A percentile compares a stretch with the other conserved stretches of the same genome.
Evolutionary conservation across 1,140 invertebrate genomes (phyloP).

Genomic region (Heliconius eleuchia): DNA sequence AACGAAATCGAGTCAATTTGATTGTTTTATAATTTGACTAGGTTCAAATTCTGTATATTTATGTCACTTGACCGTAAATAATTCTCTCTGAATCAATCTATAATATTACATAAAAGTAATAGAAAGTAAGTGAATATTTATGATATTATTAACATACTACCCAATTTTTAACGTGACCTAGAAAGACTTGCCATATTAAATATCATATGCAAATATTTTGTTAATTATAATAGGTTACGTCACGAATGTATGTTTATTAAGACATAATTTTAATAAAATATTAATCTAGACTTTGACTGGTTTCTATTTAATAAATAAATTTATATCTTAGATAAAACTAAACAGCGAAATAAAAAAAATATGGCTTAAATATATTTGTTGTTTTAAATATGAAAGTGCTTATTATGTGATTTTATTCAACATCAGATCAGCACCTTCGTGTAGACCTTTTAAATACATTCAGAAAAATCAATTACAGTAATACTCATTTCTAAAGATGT

Average conservation of each 20-base stretch:
- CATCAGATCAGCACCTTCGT: not conserved
- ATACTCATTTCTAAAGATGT: not conserved
- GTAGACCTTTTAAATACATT: not conserved
- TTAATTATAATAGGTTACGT: not conserved
- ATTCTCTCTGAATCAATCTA: not conserved
- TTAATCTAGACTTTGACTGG: not conserved
- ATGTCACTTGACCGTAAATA: not conserved
- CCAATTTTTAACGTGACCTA: not conserved
- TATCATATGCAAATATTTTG: not conserved
- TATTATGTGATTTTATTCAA: no score
- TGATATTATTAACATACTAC: not conserved
- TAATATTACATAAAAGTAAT: not conserved
- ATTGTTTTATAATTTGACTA: not conserved
- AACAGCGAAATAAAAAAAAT: no score
- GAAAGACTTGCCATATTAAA: not conserved
- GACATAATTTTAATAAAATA: not conserved
- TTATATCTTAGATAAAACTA: no score
- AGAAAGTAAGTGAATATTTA: constrained; percentile 1
- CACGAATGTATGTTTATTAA: not conserved
- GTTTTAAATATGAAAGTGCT: not conserved
- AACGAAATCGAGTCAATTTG: no score
- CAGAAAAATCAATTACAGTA: no score
- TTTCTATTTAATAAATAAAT: not conserved
- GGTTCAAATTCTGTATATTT: not conserved
- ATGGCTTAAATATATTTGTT: not conserved